These are phyloP conservation scores for Bilobella aurantiaca DNA, from an alignment of 1,140 invertebrate genomes.

Conservation along the genomic window DNA sequence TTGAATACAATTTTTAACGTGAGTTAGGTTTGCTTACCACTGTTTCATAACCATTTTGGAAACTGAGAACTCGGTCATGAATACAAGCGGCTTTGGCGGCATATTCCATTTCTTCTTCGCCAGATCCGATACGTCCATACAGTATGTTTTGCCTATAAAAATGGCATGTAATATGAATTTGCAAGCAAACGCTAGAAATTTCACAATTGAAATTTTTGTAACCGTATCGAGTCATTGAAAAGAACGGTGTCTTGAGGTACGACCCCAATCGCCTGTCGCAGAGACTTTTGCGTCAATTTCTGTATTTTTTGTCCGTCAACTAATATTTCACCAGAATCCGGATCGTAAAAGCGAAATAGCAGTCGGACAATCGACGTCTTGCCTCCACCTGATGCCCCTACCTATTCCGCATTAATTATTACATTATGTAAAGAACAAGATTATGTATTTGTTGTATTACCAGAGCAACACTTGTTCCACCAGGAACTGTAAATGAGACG, in stretches of 20 bases:
- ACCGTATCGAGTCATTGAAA: slow-evolving; percentile 86
- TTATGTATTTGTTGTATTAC: no score
- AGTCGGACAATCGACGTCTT: slow-evolving; percentile 89
- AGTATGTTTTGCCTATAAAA: not conserved
- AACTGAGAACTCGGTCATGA: not conserved
- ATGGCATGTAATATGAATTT: no score
- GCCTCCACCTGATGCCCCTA: slow-evolving; percentile 81
- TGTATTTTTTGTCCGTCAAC: slow-evolving; percentile 79
- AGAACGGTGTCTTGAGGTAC: slow-evolving; percentile 96
- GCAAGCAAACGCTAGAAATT: no score
- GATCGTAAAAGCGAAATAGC: slow-evolving; percentile 91
- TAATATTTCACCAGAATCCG: slow-evolving; percentile 67
- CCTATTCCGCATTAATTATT: no score
- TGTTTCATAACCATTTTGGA: not conserved
- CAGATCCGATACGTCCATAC: not conserved
- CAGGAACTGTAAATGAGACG: slow-evolving; percentile 70
- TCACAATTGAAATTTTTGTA: no score
- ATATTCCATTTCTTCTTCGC: slow-evolving; percentile 36
- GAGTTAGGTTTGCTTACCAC: not conserved
- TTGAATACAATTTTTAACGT: slow-evolving; percentile 68
- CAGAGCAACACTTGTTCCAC: slow-evolving; percentile 85
- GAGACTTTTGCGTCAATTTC: slow-evolving; percentile 62
- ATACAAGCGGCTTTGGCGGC: not conserved
- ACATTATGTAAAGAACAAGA: no score
- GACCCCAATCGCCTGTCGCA: slow-evolving; percentile 71